Conservation (phyloP, 2,888 invertebrate genomes). For the Polymixis flavicincta region DNA sequence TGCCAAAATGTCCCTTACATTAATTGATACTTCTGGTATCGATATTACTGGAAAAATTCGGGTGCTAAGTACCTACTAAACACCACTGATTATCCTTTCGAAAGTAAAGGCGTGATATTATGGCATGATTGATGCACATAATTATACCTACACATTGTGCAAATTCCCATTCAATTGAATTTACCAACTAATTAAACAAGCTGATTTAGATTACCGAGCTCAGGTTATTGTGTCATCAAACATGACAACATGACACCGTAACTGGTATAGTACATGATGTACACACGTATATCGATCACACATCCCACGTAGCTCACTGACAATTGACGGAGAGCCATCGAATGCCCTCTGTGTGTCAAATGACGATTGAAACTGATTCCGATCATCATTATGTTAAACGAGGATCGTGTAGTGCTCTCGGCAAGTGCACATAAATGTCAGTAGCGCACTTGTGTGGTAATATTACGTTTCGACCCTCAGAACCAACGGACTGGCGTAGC, state of each 20-base stretch:
- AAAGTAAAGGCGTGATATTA: background rate
- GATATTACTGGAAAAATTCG: background rate
- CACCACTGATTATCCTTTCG: background rate
- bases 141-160: background rate
- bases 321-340: slow-evolving; percentile 40
- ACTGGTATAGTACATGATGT: background rate
- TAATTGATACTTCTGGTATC: too few relatives aligned
- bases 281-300: slow-evolving; percentile 11
- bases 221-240: slow-evolving; percentile 1
- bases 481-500: too few relatives aligned
- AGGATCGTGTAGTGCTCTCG: slow-evolving; percentile 20
- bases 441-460: slow-evolving; percentile 22
- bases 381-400: slow-evolving; percentile 42
- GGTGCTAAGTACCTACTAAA: background rate
- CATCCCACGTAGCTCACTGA: slow-evolving; percentile 13
- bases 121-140: too few relatives aligned
- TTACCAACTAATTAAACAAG: background rate
- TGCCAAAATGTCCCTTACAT: too few relatives aligned
- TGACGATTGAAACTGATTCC: slow-evolving; percentile 58
- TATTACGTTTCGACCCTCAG: background rate
- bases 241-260: slow-evolving; percentile 27
- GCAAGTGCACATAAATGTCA: background rate
- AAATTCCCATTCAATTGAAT: slow-evolving; percentile 5
- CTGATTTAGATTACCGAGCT: background rate
- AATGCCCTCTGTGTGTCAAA: slow-evolving; percentile 41